phyloP scores from a whole-genome alignment of 1,140 invertebrate genomes.

The Nixonia krombeini region DNA sequence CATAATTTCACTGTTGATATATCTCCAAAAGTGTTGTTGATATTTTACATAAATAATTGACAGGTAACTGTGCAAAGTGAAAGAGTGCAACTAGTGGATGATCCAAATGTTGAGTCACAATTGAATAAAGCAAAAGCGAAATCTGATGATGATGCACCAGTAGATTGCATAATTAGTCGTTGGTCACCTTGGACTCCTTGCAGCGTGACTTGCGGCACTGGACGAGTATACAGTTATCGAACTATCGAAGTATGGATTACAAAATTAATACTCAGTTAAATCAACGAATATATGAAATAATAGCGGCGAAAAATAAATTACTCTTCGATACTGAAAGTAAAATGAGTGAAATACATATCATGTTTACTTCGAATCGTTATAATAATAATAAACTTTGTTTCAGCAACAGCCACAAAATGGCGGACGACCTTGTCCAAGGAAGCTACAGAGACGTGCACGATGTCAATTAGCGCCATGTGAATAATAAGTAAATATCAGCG shows the following conservation, averaged over 20 bases:
- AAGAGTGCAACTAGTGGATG: conserved; percentile 2
- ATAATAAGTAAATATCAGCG: conserved; percentile 10
- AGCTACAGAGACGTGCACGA: conserved; percentile 70
- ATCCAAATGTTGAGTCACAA: not conserved
- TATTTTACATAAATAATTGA: not conserved
- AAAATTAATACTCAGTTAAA: too few relatives aligned
- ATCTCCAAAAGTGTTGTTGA: too few relatives aligned
- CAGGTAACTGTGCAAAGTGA: conserved; percentile 15
- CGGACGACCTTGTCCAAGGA: conserved; percentile 78
- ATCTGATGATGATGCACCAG: conserved; percentile 36
- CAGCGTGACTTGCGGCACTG: conserved; percentile 79
- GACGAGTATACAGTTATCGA: conserved; percentile 74
- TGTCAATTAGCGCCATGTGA: conserved; percentile 68
- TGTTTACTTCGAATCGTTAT: too few relatives aligned
- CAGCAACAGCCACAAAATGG: conserved; percentile 77
- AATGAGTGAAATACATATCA: too few relatives aligned
- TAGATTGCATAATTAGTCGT: conserved; percentile 78
- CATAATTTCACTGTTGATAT: too few relatives aligned
- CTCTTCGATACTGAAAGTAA: too few relatives aligned
- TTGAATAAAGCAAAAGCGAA: not conserved
- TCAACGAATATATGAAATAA: too few relatives aligned
- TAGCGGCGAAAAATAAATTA: too few relatives aligned
- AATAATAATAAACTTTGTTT: too few relatives aligned
- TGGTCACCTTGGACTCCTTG: conserved; percentile 86
- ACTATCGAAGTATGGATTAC: conserved; percentile 72